phyloP scores from a whole-genome alignment of 2,113 vertebrate species.

The Elephas maximus region DNA sequence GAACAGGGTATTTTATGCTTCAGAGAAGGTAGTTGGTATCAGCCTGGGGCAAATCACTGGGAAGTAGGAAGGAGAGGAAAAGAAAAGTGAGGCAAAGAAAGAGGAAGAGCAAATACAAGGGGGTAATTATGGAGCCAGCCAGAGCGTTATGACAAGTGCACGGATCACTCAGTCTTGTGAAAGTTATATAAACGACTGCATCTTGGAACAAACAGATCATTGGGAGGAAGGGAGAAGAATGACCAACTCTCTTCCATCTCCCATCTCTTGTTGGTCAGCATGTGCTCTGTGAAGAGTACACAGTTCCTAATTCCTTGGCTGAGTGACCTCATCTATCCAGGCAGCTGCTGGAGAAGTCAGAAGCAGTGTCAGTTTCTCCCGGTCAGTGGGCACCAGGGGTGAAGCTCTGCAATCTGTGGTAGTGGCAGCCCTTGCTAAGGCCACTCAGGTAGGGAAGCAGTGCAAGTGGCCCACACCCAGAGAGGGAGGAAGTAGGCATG shows the following conservation, averaged over 20 bases:
- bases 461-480: too few species aligned
- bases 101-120: too few species aligned
- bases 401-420: not conserved
- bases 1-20: not conserved
- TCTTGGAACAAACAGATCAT: not conserved
- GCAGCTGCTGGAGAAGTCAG: not conserved
- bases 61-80: not conserved
- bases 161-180: not conserved
- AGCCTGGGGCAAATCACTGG: not conserved
- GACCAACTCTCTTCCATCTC: not conserved
- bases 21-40: not conserved
- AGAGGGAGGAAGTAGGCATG: fast-evolving
- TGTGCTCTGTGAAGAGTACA: not conserved
- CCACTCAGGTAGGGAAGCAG: not conserved
- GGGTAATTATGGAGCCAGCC: not conserved
- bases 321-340: not conserved
- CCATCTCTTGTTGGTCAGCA: not conserved
- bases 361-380: not conserved
- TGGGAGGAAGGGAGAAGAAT: not conserved
- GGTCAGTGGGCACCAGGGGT: not conserved
- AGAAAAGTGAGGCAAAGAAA: not conserved
- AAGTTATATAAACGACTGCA: not conserved
- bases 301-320: fast-evolving
- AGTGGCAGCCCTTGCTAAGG: not conserved
- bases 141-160: fast-evolving